Evolutionary conservation across 2,888 invertebrate species (phyloP), one percentile per base, ranked within the genome.

Genomic region (Eurytoma adleriae): DNA sequence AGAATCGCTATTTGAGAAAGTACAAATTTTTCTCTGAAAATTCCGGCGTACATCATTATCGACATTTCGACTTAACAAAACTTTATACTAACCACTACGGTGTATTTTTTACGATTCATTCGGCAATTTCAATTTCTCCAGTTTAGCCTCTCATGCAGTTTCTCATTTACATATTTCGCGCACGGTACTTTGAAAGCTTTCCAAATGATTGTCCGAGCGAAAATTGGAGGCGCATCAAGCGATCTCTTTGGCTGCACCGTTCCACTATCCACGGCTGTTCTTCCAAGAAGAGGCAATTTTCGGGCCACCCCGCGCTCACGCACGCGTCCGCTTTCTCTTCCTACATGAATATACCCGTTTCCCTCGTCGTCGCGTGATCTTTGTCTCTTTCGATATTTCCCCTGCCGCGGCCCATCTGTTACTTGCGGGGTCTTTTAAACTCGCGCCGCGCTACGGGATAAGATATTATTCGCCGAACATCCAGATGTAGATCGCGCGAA

Each of bases 301-400:
- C 24, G 40, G 16, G 14, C 16, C 7, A 3, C 24, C 4, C 62
- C 40, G 30, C 61, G 48, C 18, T 4, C 75, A 54, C 20, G 62
- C 24, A 18, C 54, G n/a, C 18, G n/a, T 68, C 14, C 14, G 40
- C 56, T 78, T 73, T 73, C 48, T 71, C 56, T 59, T 72, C 56
- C 24, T 59, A 24, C 24, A 24, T 24, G 24, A 1, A 24, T 2
- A 7, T 40, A 4, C 40, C 69, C 27, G 16, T 59, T 72, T 57
- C 40, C 52, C 54, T 73, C 72, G 66, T 30, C 30, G 20, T 66
- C 59, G 54, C 61, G 75, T 68, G 78, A 40, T 67, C 68, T 48
- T 48, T 56, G 20, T 64, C 67, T 18, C 20, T 50, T 24, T 24
- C 59, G 1, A 3, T 24, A 16, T 27, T n/a, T 50, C 18, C 30